Evolutionary conservation across 2,888 invertebrate species (phyloP).

Genomic region (Eudemis profundana): DNA sequence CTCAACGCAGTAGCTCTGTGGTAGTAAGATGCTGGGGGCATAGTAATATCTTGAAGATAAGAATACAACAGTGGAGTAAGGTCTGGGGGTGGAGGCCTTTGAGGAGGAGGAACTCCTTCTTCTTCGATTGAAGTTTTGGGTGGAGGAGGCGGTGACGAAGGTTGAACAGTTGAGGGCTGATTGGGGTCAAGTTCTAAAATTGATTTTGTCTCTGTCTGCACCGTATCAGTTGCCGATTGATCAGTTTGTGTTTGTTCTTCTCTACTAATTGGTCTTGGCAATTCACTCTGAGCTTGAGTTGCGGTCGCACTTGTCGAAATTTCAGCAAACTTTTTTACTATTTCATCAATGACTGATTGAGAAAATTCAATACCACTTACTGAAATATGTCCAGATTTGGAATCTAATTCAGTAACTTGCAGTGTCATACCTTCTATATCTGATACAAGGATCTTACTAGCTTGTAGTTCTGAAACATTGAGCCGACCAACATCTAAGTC

Average conservation of each 20-base stretch:
- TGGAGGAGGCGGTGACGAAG: constrained; percentile 51
- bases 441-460: constrained; percentile 91
- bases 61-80: constrained; percentile 79
- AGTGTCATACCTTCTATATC: constrained; percentile 92
- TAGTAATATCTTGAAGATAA: constrained; percentile 83
- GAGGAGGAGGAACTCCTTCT: constrained; percentile 65
- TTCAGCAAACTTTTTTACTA: constrained; percentile 84
- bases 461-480: constrained; percentile 91
- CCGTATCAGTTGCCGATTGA: constrained; percentile 48
- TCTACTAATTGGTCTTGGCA: constrained; percentile 64
- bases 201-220: constrained; percentile 48
- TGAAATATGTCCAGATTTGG: constrained; percentile 88
- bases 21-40: constrained; percentile 79
- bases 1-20: constrained; percentile 68
- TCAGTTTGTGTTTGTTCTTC: constrained; percentile 79
- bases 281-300: constrained; percentile 54
- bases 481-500: constrained; percentile 92
- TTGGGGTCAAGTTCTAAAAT: constrained; percentile 34
- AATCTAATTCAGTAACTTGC: constrained; percentile 89
- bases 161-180: constrained; percentile 40
- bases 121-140: constrained; percentile 57
- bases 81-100: constrained; percentile 80
- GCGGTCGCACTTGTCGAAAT: constrained; percentile 64
- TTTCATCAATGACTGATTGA: constrained; percentile 88
- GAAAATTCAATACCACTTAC: constrained; percentile 89